A percentile compares a stretch with the other conserved stretches of the same genome.
These are phyloP conservation scores for Axea sp. DNA, from an alignment of 2,888 invertebrate genomes.

Conservation along the genomic window DNA sequence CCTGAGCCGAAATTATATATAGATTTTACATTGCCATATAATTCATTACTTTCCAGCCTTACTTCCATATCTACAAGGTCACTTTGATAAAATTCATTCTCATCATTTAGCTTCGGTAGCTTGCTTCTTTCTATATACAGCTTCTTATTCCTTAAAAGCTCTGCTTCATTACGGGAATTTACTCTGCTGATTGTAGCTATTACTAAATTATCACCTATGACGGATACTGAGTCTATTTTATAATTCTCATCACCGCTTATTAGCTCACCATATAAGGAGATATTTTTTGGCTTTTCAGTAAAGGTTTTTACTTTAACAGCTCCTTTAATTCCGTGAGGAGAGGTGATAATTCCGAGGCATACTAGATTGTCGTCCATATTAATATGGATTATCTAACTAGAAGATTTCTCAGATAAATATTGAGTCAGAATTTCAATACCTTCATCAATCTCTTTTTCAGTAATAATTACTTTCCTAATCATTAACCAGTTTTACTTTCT, in stretches of 20 bases:
- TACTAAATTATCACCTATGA: constrained; percentile 44
- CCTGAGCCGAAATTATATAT: constrained; percentile 46
- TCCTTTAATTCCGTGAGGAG: constrained; percentile 48
- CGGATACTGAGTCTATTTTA: constrained; percentile 44
- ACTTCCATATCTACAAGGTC: constrained; percentile 48
- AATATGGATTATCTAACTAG: constrained; percentile 21
- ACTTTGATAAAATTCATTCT: constrained; percentile 46
- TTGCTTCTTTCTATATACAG: constrained; percentile 44
- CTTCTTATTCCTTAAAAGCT: constrained; percentile 45
- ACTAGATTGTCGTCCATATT: constrained; percentile 42
- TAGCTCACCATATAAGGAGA: constrained; percentile 43
- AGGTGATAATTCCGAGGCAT: constrained; percentile 41
- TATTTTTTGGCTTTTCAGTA: constrained; percentile 44
- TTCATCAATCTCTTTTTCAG: constrained; percentile 45
- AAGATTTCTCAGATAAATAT: constrained; percentile 46
- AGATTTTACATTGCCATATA: constrained; percentile 46
- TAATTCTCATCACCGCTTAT: constrained; percentile 41
- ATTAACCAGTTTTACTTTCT: too few species aligned
- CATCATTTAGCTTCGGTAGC: constrained; percentile 46
- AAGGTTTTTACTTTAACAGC: constrained; percentile 46
- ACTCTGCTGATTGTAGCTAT: constrained; percentile 46
- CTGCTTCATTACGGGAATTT: constrained; percentile 49
- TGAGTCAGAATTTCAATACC: constrained; percentile 36
- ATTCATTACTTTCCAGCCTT: constrained; percentile 47
- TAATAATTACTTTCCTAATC: too few species aligned